Evolutionary conservation across 2,888 invertebrate genomes (phyloP), one percentile per base, ranked within the genome.

Genomic region (Lochmaea crataegi): DNA sequence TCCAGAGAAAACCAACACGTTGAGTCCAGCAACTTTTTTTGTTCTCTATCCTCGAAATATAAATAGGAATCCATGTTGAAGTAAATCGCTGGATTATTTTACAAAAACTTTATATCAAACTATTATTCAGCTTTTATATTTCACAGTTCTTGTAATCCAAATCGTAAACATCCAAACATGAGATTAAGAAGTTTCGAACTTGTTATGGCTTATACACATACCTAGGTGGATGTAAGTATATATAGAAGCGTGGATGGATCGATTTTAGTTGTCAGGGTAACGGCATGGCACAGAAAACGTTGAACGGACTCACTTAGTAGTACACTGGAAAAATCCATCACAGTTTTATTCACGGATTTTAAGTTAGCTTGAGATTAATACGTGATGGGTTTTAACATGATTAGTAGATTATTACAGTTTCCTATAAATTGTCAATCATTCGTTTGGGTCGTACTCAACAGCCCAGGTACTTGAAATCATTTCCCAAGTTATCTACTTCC

Each of bases 201-300:
- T 60, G 60, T 38, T 38, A 38, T 60, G 26, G 32, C n/a, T 38
- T 38, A 38, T 32, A 60, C 38, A 60, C 32, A 60, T 60, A 58
- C 32, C 26, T 32, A 60, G 38, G 60, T 60, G 18, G 38, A 60
- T 60, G 53, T 53, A 60, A 60, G 60, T 60, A 60, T 60, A 60
- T 38, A 60, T 60, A 60, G 60, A 60, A 41, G 11, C 41, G 70
- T 57, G 70, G 65, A 69, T 73, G 61, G 73, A 68, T 73, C 73
- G 73, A 73, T 73, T 64, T 65, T 58, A 69, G 73, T 73, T 65
- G 73, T 69, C 73, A 73, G 42, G 73, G 73, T 60, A 69, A 73
- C 73, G 69, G 60, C 68, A 69, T 69, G 73, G 70, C 70, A 70
- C 65, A 64, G 56, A 70, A 70, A 70, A 48, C 51, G 48, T 26